phyloP scores from a whole-genome alignment of 2,797 vertebrate species.

The Aulostomus chinensis region DNA sequence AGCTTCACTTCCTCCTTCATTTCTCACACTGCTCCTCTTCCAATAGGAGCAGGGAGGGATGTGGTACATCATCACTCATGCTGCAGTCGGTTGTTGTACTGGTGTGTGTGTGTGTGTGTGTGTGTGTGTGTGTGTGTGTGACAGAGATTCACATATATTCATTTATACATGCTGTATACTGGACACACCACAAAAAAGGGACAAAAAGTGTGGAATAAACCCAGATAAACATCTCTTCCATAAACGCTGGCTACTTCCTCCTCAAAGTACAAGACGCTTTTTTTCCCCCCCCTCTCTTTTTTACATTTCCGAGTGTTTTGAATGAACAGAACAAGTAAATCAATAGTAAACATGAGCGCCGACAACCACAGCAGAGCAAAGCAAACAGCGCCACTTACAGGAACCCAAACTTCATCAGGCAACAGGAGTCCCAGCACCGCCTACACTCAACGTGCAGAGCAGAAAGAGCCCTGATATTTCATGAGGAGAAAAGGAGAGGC shows the following conservation, averaged over 20 bases:
- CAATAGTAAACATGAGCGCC: neutral
- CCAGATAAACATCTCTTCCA: no score
- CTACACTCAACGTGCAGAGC: neutral
- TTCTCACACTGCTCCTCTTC: conserved; percentile 47
- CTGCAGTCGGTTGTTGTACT: neutral
- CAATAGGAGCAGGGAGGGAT: conserved; percentile 13
- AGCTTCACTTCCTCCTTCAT: conserved; percentile 66
- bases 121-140: neutral
- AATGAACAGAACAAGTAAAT: conserved; percentile 5
- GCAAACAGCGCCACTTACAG: neutral
- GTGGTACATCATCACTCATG: conserved; percentile 15
- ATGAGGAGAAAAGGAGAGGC: no score
- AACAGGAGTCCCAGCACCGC: neutral
- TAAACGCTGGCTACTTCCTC: neutral
- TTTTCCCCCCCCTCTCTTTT: no score
- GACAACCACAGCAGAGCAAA: neutral
- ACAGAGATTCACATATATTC: neutral
- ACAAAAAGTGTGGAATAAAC: neutral
- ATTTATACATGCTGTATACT: neutral
- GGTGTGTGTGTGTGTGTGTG: no score
- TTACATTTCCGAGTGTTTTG: neutral
- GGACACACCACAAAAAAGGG: no score
- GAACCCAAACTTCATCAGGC: neutral
- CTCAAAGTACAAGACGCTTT: no score
- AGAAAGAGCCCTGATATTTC: no score